A percentile compares a stretch with the other conserved stretches of the same genome.
Evolutionary conservation across 2,113 vertebrate species (phyloP).

Genomic region (Oriolus oriolus): DNA sequence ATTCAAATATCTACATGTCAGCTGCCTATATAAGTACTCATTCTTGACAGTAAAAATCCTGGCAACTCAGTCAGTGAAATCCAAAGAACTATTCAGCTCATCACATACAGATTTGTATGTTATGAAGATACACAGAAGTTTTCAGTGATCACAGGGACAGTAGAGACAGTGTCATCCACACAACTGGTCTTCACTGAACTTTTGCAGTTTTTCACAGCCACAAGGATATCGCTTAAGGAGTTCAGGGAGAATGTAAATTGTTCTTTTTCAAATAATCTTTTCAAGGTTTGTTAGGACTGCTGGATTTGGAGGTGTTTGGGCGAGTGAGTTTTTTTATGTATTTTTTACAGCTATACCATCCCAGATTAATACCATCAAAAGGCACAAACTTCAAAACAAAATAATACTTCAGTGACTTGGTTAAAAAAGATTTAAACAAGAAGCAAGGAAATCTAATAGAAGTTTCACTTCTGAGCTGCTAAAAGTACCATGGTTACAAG

Average conservation of each 20-base stretch:
- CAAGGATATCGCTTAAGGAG: not conserved
- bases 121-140: not conserved
- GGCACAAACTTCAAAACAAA: not conserved
- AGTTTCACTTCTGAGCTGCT: not conserved
- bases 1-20: not conserved
- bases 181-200: not conserved
- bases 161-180: not conserved
- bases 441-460: not conserved
- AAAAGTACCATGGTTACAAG: not conserved
- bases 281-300: not conserved
- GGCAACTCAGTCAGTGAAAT: not conserved
- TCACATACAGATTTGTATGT: not conserved
- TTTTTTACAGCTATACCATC: not conserved
- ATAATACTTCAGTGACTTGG: not conserved
- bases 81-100: not conserved
- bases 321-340: not conserved
- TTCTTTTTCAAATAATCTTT: not conserved
- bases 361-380: not conserved
- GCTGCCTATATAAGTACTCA: not conserved
- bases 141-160: not conserved
- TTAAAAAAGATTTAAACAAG: not conserved
- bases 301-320: not conserved
- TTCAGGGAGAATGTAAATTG: not conserved
- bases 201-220: not conserved
- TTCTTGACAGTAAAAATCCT: not conserved